Conservation (phyloP, 2,797 vertebrate genomes). For the Trematomus bernacchii region DNA sequence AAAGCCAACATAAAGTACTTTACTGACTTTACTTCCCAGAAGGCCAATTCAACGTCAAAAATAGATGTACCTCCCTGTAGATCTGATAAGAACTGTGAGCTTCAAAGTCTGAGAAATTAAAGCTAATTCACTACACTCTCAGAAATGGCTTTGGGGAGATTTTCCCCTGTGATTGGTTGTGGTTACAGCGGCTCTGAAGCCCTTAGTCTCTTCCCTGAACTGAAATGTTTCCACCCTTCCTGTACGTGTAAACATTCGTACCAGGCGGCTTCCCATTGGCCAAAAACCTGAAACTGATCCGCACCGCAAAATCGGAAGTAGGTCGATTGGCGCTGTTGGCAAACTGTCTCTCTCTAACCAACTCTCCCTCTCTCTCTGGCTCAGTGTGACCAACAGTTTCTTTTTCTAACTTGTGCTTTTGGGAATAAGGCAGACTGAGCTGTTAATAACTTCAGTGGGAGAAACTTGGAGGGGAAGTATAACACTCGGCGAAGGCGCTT, state of each 20-base stretch:
- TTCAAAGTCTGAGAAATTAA: conserved; percentile 47
- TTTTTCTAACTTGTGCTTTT: conserved; percentile 51
- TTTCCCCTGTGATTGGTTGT: conserved; percentile 55
- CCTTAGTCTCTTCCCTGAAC: conserved; percentile 42
- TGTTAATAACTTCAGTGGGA: conserved; percentile 60
- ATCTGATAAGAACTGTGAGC: conserved; percentile 49
- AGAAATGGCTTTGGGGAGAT: conserved; percentile 51
- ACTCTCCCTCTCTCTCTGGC: conserved; percentile 14
- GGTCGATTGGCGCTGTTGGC: conserved; percentile 65
- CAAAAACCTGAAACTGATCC: conserved; percentile 65
- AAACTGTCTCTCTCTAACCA: conserved; percentile 33
- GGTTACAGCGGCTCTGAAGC: conserved; percentile 47
- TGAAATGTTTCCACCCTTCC: conserved; percentile 54
- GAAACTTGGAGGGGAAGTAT: conserved; percentile 40
- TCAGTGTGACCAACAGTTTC: conserved; percentile 46
- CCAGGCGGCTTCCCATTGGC: conserved; percentile 40
- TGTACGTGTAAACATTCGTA: conserved; percentile 56
- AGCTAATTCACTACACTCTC: conserved; percentile 31
- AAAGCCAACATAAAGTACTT: background rate
- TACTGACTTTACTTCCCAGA: conserved; percentile 2
- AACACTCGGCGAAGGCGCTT: conserved; percentile 29
- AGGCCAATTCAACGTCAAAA: conserved; percentile 10
- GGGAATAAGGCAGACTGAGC: conserved; percentile 51
- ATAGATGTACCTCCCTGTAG: conserved; percentile 3
- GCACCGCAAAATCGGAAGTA: conserved; percentile 64